Conservation (phyloP, 2,113 vertebrate species). For the Pangasianodon gigas region DNA sequence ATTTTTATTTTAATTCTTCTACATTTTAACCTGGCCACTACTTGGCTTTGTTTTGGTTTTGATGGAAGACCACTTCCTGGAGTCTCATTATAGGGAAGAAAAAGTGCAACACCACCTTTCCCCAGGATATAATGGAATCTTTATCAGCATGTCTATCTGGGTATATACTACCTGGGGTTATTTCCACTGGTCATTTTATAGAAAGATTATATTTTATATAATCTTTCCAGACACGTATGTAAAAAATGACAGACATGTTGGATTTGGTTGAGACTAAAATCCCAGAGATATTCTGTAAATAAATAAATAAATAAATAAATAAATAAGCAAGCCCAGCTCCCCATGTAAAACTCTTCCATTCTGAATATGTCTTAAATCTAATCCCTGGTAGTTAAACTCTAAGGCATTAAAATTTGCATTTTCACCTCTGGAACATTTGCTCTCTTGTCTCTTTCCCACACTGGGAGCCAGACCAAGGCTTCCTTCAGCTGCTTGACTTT, state of each 20-base stretch:
- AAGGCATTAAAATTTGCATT: neutral
- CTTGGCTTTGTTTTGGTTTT: neutral
- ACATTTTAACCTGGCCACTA: neutral
- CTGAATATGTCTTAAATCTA: neutral
- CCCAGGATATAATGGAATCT: neutral
- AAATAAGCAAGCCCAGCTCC: neutral
- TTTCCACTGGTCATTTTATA: neutral
- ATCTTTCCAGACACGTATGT: neutral
- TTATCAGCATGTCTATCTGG: neutral
- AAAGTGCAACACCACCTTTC: neutral
- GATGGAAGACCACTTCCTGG: neutral
- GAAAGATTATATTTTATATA: too few relatives aligned
- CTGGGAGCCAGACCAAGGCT: slow-evolving; percentile 84
- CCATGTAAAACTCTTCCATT: neutral
- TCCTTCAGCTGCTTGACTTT: slow-evolving; percentile 86
- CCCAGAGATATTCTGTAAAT: neutral
- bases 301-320: neutral
- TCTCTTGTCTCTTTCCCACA: slow-evolving; percentile 89
- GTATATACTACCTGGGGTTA: neutral
- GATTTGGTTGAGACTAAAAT: neutral
- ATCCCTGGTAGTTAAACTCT: neutral
- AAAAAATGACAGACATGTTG: neutral
- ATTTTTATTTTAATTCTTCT: neutral
- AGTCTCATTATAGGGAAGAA: neutral
- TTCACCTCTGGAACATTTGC: slow-evolving; percentile 86